Evolutionary conservation across 2,797 vertebrate genomes (phyloP).

Genomic region (Myiothlypis chrysogaster): DNA sequence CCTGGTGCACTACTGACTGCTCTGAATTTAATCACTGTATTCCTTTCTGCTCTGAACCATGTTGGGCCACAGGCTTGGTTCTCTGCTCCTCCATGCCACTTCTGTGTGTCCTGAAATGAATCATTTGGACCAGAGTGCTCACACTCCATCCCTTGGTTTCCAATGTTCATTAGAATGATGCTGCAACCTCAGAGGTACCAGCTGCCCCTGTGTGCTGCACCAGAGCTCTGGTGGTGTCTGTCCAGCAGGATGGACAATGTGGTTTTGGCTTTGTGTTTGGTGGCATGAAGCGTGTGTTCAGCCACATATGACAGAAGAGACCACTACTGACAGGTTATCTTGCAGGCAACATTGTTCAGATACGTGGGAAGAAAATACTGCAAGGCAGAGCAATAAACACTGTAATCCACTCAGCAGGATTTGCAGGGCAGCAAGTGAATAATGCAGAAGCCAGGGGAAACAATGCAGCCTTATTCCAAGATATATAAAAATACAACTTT

Average conservation of each 20-base stretch:
- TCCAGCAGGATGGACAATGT: accelerated
- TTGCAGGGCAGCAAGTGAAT: neutral
- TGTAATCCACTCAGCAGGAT: neutral
- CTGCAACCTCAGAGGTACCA: neutral
- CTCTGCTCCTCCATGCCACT: accelerated
- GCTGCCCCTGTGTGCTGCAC: neutral
- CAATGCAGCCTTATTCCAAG: neutral
- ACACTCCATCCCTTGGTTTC: neutral
- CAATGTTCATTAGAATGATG: neutral
- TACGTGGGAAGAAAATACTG: neutral
- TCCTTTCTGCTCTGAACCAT: neutral
- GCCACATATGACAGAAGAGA: neutral
- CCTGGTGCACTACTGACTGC: neutral
- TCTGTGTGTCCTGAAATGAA: neutral
- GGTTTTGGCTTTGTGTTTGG: neutral
- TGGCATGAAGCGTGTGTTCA: neutral
- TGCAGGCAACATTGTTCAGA: neutral
- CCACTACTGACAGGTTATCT: neutral
- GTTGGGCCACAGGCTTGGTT: neutral
- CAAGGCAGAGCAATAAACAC: neutral
- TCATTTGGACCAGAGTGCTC: accelerated
- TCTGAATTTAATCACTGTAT: neutral
- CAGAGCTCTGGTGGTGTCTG: neutral
- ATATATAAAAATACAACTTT: neutral
- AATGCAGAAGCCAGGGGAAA: neutral